Evolutionary conservation across 2,888 invertebrate genomes (phyloP).

Genomic region (Lasiommata megera): DNA sequence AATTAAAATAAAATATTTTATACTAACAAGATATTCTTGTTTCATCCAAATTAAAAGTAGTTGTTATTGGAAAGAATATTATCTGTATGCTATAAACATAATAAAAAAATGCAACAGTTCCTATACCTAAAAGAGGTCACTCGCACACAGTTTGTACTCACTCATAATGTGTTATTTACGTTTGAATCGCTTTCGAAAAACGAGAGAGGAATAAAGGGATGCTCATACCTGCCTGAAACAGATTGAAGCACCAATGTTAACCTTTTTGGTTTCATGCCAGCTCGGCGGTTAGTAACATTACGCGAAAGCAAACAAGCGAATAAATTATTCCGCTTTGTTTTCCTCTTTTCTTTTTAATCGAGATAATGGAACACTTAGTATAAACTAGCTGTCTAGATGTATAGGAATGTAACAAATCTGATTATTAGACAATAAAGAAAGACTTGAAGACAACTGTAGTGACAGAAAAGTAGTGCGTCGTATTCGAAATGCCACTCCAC

Average conservation of each 20-base stretch:
- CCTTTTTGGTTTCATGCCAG: slow-evolving; percentile 30
- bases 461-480: background rate
- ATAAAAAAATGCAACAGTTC: background rate
- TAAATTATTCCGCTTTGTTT: slow-evolving; percentile 16
- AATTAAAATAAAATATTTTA: background rate
- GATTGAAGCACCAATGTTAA: slow-evolving; percentile 13
- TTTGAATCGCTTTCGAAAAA: background rate
- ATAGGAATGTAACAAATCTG: background rate
- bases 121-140: background rate
- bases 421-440: background rate
- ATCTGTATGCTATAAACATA: background rate
- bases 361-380: slow-evolving; percentile 4
- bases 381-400: background rate
- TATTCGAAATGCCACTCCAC: too few relatives aligned
- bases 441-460: background rate
- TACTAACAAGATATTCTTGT: too few relatives aligned
- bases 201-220: background rate
- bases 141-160: background rate
- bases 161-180: background rate
- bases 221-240: slow-evolving; percentile 6
- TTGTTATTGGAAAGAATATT: too few relatives aligned
- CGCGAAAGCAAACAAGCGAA: slow-evolving; percentile 18
- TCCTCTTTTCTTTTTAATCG: background rate
- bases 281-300: slow-evolving; percentile 25
- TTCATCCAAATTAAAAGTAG: too few relatives aligned